Conservation (phyloP, 2,888 invertebrate genomes). For the Mamestra brassicae region DNA sequence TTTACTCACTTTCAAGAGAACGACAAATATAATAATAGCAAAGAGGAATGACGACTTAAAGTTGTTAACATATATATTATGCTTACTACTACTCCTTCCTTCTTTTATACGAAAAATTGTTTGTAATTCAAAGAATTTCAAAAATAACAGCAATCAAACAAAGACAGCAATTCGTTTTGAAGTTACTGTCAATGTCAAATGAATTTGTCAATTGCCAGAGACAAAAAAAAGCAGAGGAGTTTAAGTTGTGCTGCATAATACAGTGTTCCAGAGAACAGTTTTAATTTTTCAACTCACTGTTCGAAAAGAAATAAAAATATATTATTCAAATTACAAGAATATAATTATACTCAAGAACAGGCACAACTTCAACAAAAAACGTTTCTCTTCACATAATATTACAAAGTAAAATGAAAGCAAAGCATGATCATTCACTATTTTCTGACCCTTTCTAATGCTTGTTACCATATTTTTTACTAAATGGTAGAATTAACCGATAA, state of each 20-base stretch:
- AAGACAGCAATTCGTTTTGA: background rate
- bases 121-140: background rate
- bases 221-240: background rate
- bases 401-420: background rate
- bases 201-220: background rate
- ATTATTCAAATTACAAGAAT: background rate
- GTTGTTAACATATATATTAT: no score
- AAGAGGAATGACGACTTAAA: background rate
- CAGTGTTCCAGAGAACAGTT: slow-evolving; percentile 4
- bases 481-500: background rate
- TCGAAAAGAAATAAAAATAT: background rate
- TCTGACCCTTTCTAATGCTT: background rate
- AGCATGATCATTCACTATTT: background rate
- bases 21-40: background rate
- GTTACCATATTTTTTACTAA: background rate
- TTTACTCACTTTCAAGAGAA: background rate
- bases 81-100: background rate
- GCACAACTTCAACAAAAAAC: background rate
- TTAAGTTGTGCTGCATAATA: background rate
- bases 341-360: background rate
- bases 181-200: background rate
- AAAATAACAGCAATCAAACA: slow-evolving; percentile 24
- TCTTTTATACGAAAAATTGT: background rate
- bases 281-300: background rate
- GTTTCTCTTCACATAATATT: background rate